Evolutionary conservation across 2,113 vertebrate species (phyloP).

Genomic region (Albula glossodonta): DNA sequence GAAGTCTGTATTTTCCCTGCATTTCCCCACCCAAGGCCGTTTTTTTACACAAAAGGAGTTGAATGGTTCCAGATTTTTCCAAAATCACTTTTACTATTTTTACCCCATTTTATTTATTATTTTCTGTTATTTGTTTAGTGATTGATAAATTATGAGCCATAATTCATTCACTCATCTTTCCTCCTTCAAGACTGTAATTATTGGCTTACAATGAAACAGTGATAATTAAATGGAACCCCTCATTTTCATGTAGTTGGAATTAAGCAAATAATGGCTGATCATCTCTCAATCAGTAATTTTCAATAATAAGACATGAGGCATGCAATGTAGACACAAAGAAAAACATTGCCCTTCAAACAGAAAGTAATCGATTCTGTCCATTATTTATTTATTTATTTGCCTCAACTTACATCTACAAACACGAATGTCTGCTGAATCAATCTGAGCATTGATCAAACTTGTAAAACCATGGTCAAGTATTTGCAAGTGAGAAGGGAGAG

Average conservation of each 20-base stretch:
- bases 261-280: not conserved
- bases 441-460: not conserved
- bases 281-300: not conserved
- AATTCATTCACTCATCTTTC: no score
- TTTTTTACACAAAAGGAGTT: not conserved
- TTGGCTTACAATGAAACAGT: not conserved
- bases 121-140: not conserved
- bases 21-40: not conserved
- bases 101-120: not conserved
- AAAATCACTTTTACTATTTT: not conserved
- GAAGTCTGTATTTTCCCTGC: constrained; percentile 14
- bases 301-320: not conserved
- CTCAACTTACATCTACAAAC: not conserved
- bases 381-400: constrained; percentile 3
- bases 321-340: not conserved
- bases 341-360: not conserved
- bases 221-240: constrained; percentile 4
- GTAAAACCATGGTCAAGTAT: not conserved
- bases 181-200: not conserved
- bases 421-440: constrained; percentile 6
- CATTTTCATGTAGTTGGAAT: not conserved
- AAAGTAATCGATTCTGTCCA: not conserved
- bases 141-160: no score
- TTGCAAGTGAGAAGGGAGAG: not conserved
- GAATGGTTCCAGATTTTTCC: not conserved